Base-by-base conservation (phyloP, 2,888 invertebrate genomes). In the Heliconius ismenius region DNA sequence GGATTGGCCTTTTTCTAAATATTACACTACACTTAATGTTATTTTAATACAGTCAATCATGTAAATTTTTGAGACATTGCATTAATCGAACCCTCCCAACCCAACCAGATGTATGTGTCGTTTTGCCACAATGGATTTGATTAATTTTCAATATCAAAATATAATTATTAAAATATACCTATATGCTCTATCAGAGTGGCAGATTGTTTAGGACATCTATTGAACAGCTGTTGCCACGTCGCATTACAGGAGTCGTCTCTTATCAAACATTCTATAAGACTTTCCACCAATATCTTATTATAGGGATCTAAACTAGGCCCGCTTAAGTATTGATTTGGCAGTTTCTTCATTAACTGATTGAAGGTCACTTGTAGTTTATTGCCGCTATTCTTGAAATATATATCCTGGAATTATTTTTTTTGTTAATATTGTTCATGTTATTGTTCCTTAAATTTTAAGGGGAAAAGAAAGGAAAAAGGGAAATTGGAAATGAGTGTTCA, bases 221-320 rank as follows among this genome's bases (percentile, higher is more conserved):
- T 90, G 89, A 97, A 96, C 73, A 96, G 88, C 82, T 96, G 96
- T 83, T 95, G 94, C 97, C 97, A 97, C 0, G 95, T 94, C 69
- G 94, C 94, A 82, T 96, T 96, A 83, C 96, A 96, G 0, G 95
- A 95, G 79, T 95, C 94, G 81, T 97, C 97, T 73, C 91, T 90
- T 36, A 87, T 87, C 63, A 97, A 90, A 84, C 96, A 96, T 79
- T 95, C 94, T 10, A 95, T 89, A 67, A 97, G 87, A 81, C 95
- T 94, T 73, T 95, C 94, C 69, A 95, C 92, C 78, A 97, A 90
- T 85, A 96, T 96, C 73, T 92, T 90, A 82, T 92, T 88, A 82
- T 91, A 93, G 0, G 89, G 85, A 76, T 94, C 94, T 74, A 93
- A 78, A 86, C 95, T 87, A 88, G 93, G 70, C 79, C 90, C 86